Percentiles rank a stretch among this genome's conserved stretches.
Evolutionary conservation across 1,140 invertebrate genomes (phyloP).

Genomic region (Trichogramma pretiosum): DNA sequence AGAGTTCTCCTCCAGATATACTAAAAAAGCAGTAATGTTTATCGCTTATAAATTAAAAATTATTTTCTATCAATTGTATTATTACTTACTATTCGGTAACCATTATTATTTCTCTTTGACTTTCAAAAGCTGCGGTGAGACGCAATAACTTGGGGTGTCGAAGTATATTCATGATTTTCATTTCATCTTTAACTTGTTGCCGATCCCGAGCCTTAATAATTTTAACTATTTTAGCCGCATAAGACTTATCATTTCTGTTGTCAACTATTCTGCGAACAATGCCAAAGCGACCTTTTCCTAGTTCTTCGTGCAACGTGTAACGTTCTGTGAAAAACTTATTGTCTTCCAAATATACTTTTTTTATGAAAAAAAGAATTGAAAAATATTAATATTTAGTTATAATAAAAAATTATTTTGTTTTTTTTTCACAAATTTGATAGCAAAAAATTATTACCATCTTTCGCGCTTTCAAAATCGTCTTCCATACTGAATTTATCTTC

Average conservation of each 20-base stretch:
- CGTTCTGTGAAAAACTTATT: constrained; percentile 51
- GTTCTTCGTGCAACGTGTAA: constrained; percentile 60
- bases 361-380: no score
- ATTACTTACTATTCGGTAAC: constrained; percentile 94
- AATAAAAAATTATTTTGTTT: no score
- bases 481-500: constrained; percentile 19
- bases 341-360: no score
- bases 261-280: constrained; percentile 69
- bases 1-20: constrained; percentile 84
- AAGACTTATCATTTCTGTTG: constrained; percentile 56
- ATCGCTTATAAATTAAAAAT: background rate
- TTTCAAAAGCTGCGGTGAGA: constrained; percentile 79
- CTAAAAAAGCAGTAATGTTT: constrained; percentile 43
- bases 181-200: constrained; percentile 80
- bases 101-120: constrained; percentile 77
- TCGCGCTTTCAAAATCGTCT: constrained; percentile 16
- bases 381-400: no score
- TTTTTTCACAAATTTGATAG: no score
- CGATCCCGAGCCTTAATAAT: constrained; percentile 73
- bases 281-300: constrained; percentile 77
- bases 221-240: constrained; percentile 87
- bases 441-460: no score
- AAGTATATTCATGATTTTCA: constrained; percentile 84
- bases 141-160: constrained; percentile 84
- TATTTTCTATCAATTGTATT: background rate